Base-by-base conservation (phyloP, 2,113 vertebrate species). In the Aptenodytes forsteri region DNA sequence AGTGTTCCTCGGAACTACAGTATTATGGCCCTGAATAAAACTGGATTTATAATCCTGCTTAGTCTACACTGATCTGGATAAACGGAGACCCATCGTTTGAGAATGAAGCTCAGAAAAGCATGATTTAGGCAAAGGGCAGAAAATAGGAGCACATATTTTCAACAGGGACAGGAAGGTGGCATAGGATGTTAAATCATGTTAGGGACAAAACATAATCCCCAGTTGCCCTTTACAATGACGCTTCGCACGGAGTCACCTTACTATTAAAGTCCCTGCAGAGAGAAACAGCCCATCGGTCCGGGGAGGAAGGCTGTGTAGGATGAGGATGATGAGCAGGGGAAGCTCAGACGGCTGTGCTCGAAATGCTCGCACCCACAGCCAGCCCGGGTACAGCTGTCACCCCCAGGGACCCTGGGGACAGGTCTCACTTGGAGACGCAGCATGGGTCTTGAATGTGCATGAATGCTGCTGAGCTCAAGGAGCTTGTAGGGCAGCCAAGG, bases 1-100 rank as follows among this genome's bases (percentile, higher is more conserved):
- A 96, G 91, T 94, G 93, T 81, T 88, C 93, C 88, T 89, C 93
- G 97, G 71, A 94, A 93, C 90, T 50, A 29, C 72, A 87, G 86
- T 22, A 95, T 91, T 93, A 94, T 77, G 96, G 76, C 94, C 86
- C 81, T 64, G 95, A 77, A 93, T 97, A 97, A 97, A 97, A 96
- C 95, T 97, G 97, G 65, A 76, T 97, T 95, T 96, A 98, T 98
- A 98, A 98, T 97, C 97, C 97, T 71, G 86, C 96, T 97, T 98
- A 97, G 88, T 93, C 88, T 92, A 56, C 90, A 93, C 12, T 97
- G 96, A 98, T 95, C 97, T 96, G 97, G 97, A 97, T 97, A 93
- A 98, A 96, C 10, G 16, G 92, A 93, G 92, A 42, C 81, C 91
- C 65, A n/a, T 46, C 42, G 6, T 34, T 36, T 59, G 95, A 86